Percentiles rank a stretch among this genome's conserved stretches.
Evolutionary conservation across 1,140 invertebrate genomes (phyloP).

Genomic region (Pachypeltis micranthus): DNA sequence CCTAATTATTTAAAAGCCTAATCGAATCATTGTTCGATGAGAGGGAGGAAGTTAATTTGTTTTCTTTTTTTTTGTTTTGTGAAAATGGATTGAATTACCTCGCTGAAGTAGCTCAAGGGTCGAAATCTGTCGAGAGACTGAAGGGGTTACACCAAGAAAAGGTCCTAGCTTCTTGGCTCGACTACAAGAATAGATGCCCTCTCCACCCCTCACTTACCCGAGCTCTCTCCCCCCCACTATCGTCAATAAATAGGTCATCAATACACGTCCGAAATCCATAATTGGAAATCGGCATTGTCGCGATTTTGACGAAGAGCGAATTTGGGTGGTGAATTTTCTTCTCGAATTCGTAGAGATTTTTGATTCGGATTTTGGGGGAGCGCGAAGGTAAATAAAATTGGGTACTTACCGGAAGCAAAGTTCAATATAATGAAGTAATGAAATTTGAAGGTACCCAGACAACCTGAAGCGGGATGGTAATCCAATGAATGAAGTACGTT

Average conservation of each 20-base stretch:
- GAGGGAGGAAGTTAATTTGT: too few relatives aligned
- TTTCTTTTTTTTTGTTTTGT: too few relatives aligned
- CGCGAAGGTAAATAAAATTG: too few relatives aligned
- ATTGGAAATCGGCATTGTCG: background rate
- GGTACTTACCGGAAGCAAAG: too few relatives aligned
- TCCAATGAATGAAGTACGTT: conserved; percentile 3
- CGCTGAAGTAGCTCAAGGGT: background rate
- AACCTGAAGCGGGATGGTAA: conserved; percentile 6
- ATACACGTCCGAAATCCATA: background rate
- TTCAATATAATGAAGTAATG: too few relatives aligned
- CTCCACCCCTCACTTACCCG: background rate
- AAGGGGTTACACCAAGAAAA: background rate
- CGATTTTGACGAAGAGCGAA: too few relatives aligned
- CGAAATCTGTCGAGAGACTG: conserved; percentile 3
- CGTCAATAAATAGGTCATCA: background rate
- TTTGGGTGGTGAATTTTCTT: too few relatives aligned
- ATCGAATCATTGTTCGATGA: too few relatives aligned
- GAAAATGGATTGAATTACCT: too few relatives aligned
- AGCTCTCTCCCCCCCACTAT: background rate
- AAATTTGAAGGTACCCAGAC: conserved; percentile 21
- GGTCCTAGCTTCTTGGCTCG: conserved; percentile 1
- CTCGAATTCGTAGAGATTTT: too few relatives aligned
- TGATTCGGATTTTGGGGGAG: too few relatives aligned
- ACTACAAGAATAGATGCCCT: conserved; percentile 1
- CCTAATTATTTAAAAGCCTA: too few relatives aligned